Conservation (phyloP, 2,888 invertebrate genomes). For the Oxytorus armatus region DNA sequence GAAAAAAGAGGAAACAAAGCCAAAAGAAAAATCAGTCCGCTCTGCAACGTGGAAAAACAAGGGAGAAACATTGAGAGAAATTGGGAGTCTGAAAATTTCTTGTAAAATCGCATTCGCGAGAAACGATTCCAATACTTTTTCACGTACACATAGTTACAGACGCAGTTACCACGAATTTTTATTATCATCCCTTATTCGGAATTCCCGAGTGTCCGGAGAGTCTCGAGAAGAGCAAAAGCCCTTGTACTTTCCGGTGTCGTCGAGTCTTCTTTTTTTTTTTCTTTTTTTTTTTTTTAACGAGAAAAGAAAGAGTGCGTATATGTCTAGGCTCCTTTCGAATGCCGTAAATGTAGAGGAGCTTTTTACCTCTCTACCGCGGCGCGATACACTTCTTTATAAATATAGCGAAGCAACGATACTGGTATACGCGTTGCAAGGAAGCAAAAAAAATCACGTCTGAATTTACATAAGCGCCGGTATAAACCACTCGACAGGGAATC, state of each 20-base stretch:
- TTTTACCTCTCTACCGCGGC: slow-evolving; percentile 22
- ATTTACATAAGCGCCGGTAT: slow-evolving; percentile 84
- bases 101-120: slow-evolving; percentile 40
- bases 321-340: slow-evolving; percentile 71
- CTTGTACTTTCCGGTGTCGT: slow-evolving; percentile 57
- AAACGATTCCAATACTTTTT: slow-evolving; percentile 27
- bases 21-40: slow-evolving; percentile 44
- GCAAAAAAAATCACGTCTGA: slow-evolving; percentile 83
- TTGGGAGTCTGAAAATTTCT: slow-evolving; percentile 25
- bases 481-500: slow-evolving; percentile 84
- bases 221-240: slow-evolving; percentile 11
- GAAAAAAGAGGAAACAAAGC: slow-evolving; percentile 67
- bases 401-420: slow-evolving; percentile 40
- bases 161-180: slow-evolving; percentile 3
- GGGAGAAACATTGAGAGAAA: slow-evolving; percentile 11
- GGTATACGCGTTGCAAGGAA: neutral
- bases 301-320: slow-evolving; percentile 26
- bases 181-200: slow-evolving; percentile 44
- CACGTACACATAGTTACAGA: neutral
- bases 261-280: slow-evolving; percentile 33
- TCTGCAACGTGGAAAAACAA: neutral
- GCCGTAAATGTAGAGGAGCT: slow-evolving; percentile 76
- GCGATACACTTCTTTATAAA: slow-evolving; percentile 16
- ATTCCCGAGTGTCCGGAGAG: slow-evolving; percentile 35
- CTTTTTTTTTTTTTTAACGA: slow-evolving; percentile 31